A percentile compares a stretch with the other conserved stretches of the same genome.
Evolutionary conservation across 2,797 vertebrate species (phyloP).

Genomic region (Euthynnus affinis): DNA sequence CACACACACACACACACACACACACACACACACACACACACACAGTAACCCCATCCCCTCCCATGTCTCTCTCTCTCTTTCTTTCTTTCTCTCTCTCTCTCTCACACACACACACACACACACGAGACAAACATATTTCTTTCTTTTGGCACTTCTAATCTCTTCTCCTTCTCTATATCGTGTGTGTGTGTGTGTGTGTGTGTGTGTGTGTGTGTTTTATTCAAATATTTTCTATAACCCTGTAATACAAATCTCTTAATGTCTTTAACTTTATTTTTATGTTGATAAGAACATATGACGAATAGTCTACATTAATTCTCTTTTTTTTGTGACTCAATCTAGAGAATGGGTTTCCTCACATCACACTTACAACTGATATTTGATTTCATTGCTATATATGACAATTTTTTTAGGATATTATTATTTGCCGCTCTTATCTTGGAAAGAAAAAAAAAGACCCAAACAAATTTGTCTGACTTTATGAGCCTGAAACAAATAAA

Average conservation of each 20-base stretch:
- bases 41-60: too few species aligned
- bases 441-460: neutral
- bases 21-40: neutral
- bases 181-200: neutral
- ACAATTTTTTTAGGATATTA: neutral
- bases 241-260: neutral
- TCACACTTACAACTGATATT: neutral
- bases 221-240: neutral
- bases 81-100: too few species aligned
- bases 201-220: neutral
- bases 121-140: neutral
- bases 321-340: neutral
- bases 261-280: neutral
- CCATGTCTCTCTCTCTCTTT: too few species aligned
- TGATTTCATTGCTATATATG: neutral
- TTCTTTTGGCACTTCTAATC: neutral
- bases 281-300: neutral
- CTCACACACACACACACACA: neutral
- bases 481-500: constrained; percentile 6
- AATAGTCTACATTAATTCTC: neutral
- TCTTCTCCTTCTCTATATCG: neutral
- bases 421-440: neutral
- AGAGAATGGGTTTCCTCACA: neutral
- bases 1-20: constrained; percentile 4
- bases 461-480: neutral